Base-by-base conservation (phyloP, 30 jellyfish, hydroid and myxozoan species). In the Aurelia sp. region DNA sequence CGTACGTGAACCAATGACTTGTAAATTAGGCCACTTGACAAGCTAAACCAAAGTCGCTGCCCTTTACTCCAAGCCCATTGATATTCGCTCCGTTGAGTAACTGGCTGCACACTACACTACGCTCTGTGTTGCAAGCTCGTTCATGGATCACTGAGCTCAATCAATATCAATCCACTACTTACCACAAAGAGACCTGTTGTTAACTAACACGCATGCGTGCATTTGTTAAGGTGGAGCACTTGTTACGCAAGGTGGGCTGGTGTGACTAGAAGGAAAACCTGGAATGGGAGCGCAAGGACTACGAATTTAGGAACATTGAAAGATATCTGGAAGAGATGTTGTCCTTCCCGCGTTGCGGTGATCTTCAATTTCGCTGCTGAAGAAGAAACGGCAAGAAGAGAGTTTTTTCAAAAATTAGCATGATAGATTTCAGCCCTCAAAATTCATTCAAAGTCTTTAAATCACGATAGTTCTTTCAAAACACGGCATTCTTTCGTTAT, bases 81-180 rank as follows among this genome's bases (percentile, higher is more conserved):
- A 71, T 62, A 70, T 18, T 62, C 73, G 27, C 24, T 72, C 86
- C 9, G 55, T 44, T 44, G 55, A 50, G 74, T 38, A 44, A 79
- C 72, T 60, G 82, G 86, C 75, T 83, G 92, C 92, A 83, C 92
- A 69, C 92, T 57, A 83, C 83, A 82, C 92, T 57, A 83, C 83
- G 82, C 92, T 13, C 86, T 27, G 67, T 73, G 92, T 50, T 73
- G 69, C 58, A 63, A 63, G 85, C 85, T 48, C 85, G 85, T 75
- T 68, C 86, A 83, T 75, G 92, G 92, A 83, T 83, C 92, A 83
- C 84, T 63, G 92, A 70, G 57, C 92, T 31, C 92, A 69, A 70
- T 83, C 92, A 83, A 75, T 75, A 83, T 83, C 87, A 72, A 70
- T 72, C 92, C 75, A 83, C 60, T 58, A 59, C 73, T 63, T 83